phyloP scores from a whole-genome alignment of 2,113 vertebrate species.

The Ptilonorhynchus violaceus region DNA sequence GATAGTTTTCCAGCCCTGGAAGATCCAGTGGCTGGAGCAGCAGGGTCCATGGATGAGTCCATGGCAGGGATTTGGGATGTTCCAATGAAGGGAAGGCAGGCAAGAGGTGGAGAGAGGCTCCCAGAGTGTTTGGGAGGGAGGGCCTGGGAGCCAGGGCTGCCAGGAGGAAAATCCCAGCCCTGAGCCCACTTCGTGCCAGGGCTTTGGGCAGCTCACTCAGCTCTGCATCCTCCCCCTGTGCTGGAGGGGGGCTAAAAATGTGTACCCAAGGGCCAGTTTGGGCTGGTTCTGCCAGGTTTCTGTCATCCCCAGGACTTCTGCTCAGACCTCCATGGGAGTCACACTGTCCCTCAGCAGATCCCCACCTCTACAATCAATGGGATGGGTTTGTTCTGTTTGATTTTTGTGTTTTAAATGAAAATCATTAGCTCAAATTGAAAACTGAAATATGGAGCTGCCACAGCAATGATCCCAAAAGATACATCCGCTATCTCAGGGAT shows the following conservation, averaged over 20 bases:
- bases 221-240: neutral
- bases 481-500: neutral
- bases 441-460: neutral
- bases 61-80: neutral
- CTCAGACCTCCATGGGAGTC: neutral
- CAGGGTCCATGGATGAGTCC: fast-evolving
- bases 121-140: neutral
- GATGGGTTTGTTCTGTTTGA: neutral
- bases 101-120: neutral
- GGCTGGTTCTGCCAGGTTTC: neutral
- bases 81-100: neutral
- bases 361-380: neutral
- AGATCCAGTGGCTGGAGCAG: neutral
- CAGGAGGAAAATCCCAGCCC: neutral
- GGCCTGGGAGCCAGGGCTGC: neutral
- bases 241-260: neutral
- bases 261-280: neutral
- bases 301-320: neutral
- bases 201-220: neutral
- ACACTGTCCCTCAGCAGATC: fast-evolving
- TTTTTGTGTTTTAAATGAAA: neutral
- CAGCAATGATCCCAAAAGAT: neutral
- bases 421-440: neutral
- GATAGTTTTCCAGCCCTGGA: neutral
- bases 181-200: neutral